Conservation (phyloP, 1,140 invertebrate species). For the Linepithema humile region DNA sequence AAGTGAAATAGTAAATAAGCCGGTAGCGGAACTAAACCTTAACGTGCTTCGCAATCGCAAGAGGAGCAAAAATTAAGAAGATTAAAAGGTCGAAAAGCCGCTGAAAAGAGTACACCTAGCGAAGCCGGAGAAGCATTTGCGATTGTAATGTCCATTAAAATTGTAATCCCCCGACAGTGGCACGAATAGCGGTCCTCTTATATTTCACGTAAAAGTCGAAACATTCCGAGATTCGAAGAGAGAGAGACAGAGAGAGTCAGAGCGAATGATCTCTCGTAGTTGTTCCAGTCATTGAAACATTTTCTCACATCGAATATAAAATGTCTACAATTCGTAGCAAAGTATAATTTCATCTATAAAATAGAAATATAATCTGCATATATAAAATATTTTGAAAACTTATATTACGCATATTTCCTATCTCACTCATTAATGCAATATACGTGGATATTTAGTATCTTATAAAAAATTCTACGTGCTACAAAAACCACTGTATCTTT, state of each 20-base stretch:
- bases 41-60: constrained; percentile 48
- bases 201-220: constrained; percentile 48
- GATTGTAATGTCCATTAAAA: constrained; percentile 58
- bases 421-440: not conserved
- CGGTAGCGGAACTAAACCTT: constrained; percentile 62
- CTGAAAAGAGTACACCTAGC: constrained; percentile 52
- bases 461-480: not conserved
- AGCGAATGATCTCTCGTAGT: not conserved
- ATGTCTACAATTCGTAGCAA: not conserved
- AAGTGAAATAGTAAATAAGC: constrained; percentile 61
- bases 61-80: constrained; percentile 59
- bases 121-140: constrained; percentile 52
- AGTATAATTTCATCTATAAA: not conserved
- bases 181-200: constrained; percentile 34
- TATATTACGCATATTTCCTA: constrained; percentile 1
- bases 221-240: constrained; percentile 44
- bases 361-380: not conserved
- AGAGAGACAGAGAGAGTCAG: too few relatives aligned
- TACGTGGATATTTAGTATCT: not conserved
- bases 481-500: not conserved
- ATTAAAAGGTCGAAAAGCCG: constrained; percentile 58
- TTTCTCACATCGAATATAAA: constrained; percentile 6
- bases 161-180: constrained; percentile 43
- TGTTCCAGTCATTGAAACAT: constrained; percentile 19
- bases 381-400: constrained; percentile 18